Conservation (phyloP, 2,113 vertebrate genomes). For the Pelobates fuscus region DNA sequence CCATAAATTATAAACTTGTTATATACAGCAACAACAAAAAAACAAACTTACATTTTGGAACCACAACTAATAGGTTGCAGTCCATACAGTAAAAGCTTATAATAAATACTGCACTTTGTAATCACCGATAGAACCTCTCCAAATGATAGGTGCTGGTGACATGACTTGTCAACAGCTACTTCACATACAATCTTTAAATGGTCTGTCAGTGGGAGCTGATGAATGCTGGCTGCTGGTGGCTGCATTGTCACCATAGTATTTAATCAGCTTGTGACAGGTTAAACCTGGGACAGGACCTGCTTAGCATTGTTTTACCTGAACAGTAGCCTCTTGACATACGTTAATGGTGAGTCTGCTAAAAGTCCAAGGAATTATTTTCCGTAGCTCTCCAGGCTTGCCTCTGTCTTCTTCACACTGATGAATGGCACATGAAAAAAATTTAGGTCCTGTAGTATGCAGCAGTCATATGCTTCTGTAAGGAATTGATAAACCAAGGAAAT, state of each 20-base stretch:
- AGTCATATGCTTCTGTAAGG: too few relatives aligned
- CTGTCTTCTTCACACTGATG: too few relatives aligned
- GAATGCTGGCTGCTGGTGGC: not conserved
- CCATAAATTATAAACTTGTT: too few relatives aligned
- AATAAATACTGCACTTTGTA: not conserved
- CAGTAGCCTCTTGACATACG: not conserved
- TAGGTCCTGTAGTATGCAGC: too few relatives aligned
- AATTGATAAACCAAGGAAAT: too few relatives aligned
- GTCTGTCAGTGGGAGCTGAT: not conserved
- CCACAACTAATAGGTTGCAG: too few relatives aligned
- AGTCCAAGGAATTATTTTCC: too few relatives aligned
- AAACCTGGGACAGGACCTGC: not conserved
- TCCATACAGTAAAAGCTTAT: not conserved
- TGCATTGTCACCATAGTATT: not conserved
- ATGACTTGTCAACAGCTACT: not conserved
- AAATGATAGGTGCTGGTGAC: not conserved
- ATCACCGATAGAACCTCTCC: not conserved
- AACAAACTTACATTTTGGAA: too few relatives aligned
- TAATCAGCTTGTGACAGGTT: conserved; percentile 7
- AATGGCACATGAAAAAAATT: too few relatives aligned
- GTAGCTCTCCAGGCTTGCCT: too few relatives aligned
- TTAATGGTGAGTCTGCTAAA: too few relatives aligned
- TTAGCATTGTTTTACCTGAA: not conserved
- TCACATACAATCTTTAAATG: not conserved
- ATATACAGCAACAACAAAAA: too few relatives aligned